A percentile compares a stretch with the other conserved stretches of the same genome.
Conservation (phyloP, 2,113 vertebrate genomes). For the Calonectris borealis region DNA sequence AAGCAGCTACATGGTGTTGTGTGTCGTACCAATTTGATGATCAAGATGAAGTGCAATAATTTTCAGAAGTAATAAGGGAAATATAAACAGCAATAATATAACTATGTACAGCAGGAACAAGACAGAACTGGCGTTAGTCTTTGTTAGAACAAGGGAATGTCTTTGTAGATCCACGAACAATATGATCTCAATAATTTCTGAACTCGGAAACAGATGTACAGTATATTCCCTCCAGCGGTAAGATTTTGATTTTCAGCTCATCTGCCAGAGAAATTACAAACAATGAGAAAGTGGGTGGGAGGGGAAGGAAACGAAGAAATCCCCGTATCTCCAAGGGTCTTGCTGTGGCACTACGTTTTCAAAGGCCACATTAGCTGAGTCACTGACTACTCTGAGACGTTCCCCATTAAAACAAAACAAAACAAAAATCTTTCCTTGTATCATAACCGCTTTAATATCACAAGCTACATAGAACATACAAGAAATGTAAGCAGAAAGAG, state of each 20-base stretch:
- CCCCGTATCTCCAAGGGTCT: not conserved
- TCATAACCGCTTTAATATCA: not conserved
- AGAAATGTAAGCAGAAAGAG: not conserved
- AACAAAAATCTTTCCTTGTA: not conserved
- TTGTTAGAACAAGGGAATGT: constrained; percentile 32
- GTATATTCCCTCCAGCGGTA: not conserved
- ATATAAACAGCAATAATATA: constrained; percentile 41
- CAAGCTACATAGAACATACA: not conserved
- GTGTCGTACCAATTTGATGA: constrained; percentile 46
- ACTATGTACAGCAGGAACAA: constrained; percentile 21
- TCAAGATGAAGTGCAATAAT: constrained; percentile 63
- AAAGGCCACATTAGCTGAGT: not conserved
- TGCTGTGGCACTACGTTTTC: not conserved
- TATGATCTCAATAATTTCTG: constrained; percentile 30
- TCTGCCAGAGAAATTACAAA: constrained; percentile 21
- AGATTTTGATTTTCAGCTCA: constrained; percentile 42
- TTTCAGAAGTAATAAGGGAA: constrained; percentile 64
- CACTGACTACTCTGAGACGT: not conserved
- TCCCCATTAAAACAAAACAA: not conserved
- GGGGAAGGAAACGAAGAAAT: not conserved
- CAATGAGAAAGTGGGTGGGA: not conserved
- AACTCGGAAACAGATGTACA: constrained; percentile 38
- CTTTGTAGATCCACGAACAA: constrained; percentile 49
- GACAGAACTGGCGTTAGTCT: not conserved
- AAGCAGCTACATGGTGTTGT: constrained; percentile 15